Conservation (phyloP, 2,888 invertebrate genomes). For the Leucania comma region DNA sequence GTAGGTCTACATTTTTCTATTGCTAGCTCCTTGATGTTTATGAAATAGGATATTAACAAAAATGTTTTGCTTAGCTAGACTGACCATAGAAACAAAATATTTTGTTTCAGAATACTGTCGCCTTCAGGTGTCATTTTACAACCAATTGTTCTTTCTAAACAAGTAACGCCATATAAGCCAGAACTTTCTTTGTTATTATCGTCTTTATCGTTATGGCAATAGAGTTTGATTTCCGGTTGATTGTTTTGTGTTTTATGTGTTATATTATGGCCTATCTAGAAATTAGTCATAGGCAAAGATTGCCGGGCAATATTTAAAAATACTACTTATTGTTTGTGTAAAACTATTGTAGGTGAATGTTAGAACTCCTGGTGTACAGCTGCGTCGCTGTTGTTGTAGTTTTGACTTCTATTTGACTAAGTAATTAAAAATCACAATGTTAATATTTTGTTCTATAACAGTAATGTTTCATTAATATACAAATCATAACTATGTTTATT, state of each 20-base stretch:
- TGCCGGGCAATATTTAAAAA: slow-evolving; percentile 78
- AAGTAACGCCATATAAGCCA: slow-evolving; percentile 40
- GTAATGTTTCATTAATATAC: too few relatives aligned
- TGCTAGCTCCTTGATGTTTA: slow-evolving; percentile 48
- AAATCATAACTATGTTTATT: too few relatives aligned
- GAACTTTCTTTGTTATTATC: slow-evolving; percentile 22
- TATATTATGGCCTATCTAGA: slow-evolving; percentile 59
- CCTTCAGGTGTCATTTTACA: slow-evolving; percentile 72
- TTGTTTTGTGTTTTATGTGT: slow-evolving; percentile 32
- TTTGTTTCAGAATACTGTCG: slow-evolving; percentile 69
- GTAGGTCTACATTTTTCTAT: slow-evolving; percentile 33
- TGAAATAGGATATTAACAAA: slow-evolving; percentile 63
- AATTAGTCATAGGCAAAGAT: slow-evolving; percentile 79
- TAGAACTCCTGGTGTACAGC: slow-evolving; percentile 41
- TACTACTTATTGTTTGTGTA: slow-evolving; percentile 76
- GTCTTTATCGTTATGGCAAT: slow-evolving; percentile 28
- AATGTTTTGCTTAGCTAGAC: slow-evolving; percentile 70
- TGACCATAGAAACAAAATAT: slow-evolving; percentile 73
- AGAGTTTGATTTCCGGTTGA: slow-evolving; percentile 46
- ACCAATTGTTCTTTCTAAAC: slow-evolving; percentile 52
- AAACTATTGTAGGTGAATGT: slow-evolving; percentile 65
- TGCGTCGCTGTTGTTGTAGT: slow-evolving; percentile 43
- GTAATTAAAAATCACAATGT: not conserved
- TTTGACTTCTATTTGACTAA: slow-evolving; percentile 19
- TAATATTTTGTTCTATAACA: not conserved